These are phyloP conservation scores for Lamellibrachia columna DNA, from an alignment of 2,888 invertebrate genomes.

Conservation along the genomic window DNA sequence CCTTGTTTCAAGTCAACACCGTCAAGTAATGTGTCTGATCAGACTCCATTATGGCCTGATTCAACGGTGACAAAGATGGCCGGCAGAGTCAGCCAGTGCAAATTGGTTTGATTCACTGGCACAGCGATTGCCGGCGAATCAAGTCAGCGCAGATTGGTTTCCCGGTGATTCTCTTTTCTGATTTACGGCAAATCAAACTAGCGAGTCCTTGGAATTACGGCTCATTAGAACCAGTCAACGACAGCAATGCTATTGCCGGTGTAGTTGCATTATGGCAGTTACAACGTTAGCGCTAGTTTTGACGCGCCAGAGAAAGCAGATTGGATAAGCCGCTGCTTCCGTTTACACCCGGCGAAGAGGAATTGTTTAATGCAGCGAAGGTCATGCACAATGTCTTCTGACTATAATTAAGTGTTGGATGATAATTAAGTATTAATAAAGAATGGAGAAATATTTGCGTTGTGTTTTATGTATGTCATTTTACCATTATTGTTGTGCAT, in stretches of 20 bases:
- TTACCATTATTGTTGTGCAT: background rate
- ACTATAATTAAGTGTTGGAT: background rate
- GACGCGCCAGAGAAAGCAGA: constrained; percentile 1
- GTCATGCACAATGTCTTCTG: background rate
- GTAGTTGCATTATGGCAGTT: background rate
- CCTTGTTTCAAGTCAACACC: constrained; percentile 12
- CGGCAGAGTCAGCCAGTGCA: background rate
- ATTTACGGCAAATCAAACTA: constrained; percentile 16
- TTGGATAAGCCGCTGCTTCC: background rate
- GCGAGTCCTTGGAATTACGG: constrained; percentile 5
- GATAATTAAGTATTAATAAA: background rate
- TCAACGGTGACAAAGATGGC: background rate
- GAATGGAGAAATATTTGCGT: background rate
- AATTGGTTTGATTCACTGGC: background rate
- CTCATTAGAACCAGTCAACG: background rate
- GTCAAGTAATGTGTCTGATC: background rate
- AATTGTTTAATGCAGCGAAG: background rate
- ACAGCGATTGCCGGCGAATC: background rate
- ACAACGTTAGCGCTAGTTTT: background rate
- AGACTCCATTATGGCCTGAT: constrained; percentile 5
- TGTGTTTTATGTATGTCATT: background rate
- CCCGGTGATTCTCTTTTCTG: constrained; percentile 16
- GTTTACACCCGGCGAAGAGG: background rate
- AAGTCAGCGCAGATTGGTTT: constrained; percentile 16
- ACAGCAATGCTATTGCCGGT: constrained; percentile 4